Evolutionary conservation across 2,113 vertebrate genomes (phyloP).

Genomic region (Formicarius rufipectus): DNA sequence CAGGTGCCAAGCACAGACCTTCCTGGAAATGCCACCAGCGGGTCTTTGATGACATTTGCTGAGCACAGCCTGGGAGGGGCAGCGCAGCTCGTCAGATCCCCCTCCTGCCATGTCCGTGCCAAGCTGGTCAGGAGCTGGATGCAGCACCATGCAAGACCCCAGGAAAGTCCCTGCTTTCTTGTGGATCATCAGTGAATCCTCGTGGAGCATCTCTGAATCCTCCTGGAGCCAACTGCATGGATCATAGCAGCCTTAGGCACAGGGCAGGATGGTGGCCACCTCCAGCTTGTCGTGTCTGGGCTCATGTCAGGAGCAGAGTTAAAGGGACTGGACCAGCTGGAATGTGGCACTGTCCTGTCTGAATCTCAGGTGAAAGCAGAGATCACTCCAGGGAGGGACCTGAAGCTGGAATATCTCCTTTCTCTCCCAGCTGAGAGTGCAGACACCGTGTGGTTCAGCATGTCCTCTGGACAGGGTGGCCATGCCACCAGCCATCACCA

Average conservation of each 20-base stretch:
- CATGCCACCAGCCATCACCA: neutral
- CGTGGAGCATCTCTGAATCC: too few relatives aligned
- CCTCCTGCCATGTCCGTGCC: accelerated
- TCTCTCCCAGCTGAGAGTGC: neutral
- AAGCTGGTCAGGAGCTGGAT: neutral
- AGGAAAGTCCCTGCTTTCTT: neutral
- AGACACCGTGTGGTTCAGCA: neutral
- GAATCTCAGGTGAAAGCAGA: neutral
- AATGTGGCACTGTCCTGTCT: neutral
- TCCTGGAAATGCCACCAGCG: neutral
- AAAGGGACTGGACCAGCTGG: neutral
- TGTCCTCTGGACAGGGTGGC: neutral
- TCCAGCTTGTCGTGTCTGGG: neutral
- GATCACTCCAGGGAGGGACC: neutral
- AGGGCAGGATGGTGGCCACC: neutral
- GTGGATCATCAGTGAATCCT: neutral
- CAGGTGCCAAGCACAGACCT: neutral
- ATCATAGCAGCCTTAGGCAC: accelerated
- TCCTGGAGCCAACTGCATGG: neutral
- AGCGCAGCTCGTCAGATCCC: neutral
- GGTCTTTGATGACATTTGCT: neutral
- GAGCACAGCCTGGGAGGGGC: neutral
- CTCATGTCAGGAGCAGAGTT: neutral
- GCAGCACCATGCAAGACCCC: neutral
- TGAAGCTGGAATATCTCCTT: neutral